Evolutionary conservation across 2,113 vertebrate genomes (phyloP), one percentile per base, ranked within the genome.

Genomic region (Australoheros scitulus): DNA sequence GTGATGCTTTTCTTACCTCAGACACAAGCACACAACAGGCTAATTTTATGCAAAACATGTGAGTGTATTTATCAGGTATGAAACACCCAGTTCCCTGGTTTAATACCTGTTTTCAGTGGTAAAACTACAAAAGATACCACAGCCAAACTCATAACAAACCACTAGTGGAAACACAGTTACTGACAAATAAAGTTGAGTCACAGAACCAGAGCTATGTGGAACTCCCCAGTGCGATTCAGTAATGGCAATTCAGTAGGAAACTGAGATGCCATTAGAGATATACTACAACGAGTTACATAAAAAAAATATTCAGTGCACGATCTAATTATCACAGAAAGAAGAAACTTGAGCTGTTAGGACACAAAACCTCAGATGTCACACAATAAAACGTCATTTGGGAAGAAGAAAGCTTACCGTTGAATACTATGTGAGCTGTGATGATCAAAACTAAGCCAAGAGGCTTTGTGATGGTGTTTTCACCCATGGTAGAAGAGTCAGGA

Each of bases 321-420:
- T 82, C 13, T 18, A 14, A 17, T 38, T 50, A 41, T 24, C 47
- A 72, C 26, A 72, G 18, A 18, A 72, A n/a, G 32, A 29, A 34
- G 3, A 64, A 41, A 36, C 18, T 10, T 18, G 14, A 6, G 24
- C 38, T 20, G 29, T 2, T 17, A 41, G 43, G 26, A 55, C 32
- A 63, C 22, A 57, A 65, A 76, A 75, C 11, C 50, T 65, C 6
- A 41, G 2, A 14, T 3, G 4, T 60, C 32, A 59, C 8, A 3
- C 11, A 29, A 3, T 43, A n/a, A 87, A 76, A 32, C 15, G 72
- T 34, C 5, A 24, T 43, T 22, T n/a, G 24, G 9, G 1, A 70
- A 85, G 14, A 65, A 86, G 11, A 55, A 11, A 18, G n/a, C 92
- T 93, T 92, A 94, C 90, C 91, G 8, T 65, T 89, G 24, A 87